Conservation (phyloP, 2,888 invertebrate genomes). For the Operophtera brumata region DNA sequence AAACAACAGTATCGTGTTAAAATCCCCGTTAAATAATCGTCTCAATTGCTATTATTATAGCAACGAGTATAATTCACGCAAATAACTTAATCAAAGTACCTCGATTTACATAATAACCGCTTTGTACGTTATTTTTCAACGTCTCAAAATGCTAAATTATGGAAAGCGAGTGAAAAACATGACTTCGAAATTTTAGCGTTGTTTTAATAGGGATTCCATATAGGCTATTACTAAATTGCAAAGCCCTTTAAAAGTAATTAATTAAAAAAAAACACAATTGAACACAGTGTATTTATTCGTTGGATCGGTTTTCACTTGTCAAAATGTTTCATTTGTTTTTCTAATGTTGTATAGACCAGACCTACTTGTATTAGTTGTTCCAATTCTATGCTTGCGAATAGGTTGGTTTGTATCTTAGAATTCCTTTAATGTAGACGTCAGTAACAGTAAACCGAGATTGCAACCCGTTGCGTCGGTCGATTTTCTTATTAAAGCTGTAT, state of each 20-base stretch:
- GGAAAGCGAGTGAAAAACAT: constrained; percentile 24
- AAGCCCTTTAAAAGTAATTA: not conserved
- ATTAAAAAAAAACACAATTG: no score
- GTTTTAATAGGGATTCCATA: constrained; percentile 1
- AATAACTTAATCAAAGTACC: constrained; percentile 56
- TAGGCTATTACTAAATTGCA: not conserved
- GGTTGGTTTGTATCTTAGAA: not conserved
- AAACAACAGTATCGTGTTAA: constrained; percentile 36
- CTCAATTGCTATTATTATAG: constrained; percentile 45
- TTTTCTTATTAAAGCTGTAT: constrained; percentile 4
- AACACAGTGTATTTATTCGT: no score
- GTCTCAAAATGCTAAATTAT: constrained; percentile 34
- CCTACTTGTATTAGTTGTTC: no score
- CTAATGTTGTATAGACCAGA: no score
- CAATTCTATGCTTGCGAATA: no score
- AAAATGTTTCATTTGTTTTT: no score
- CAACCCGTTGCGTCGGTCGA: constrained; percentile 25
- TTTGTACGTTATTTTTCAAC: constrained; percentile 44
- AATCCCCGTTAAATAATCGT: constrained; percentile 44
- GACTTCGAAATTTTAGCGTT: constrained; percentile 13
- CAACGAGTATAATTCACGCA: constrained; percentile 52
- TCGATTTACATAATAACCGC: constrained; percentile 56
- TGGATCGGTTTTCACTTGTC: no score
- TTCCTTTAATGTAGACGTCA: constrained; percentile 44
- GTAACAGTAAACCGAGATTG: constrained; percentile 42